phyloP scores from a whole-genome alignment of 2,113 vertebrate genomes.

The Chaetorhynchus papuensis region DNA sequence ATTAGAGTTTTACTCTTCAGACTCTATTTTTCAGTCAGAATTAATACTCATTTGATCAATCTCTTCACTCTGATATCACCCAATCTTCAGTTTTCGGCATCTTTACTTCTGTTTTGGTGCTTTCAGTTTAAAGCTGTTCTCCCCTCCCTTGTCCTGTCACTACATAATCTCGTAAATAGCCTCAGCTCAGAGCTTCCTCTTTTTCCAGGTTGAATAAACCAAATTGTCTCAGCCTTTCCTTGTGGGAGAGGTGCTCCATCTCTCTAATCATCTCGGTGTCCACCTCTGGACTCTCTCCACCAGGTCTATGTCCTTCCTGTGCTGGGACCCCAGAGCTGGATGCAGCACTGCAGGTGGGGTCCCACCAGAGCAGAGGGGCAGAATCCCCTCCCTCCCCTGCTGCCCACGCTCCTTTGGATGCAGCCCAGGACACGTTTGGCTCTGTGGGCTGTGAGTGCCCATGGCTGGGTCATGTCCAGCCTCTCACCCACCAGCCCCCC shows the following conservation, averaged over 20 bases:
- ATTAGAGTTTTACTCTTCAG: background rate
- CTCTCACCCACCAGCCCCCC: background rate
- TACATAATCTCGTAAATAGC: background rate
- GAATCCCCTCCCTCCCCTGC: background rate
- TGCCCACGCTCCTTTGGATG: background rate
- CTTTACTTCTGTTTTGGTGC: background rate
- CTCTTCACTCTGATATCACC: background rate
- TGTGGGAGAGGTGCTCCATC: fast-evolving
- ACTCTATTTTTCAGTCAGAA: background rate
- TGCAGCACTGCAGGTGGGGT: background rate
- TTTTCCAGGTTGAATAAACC: background rate
- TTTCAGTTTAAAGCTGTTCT: background rate
- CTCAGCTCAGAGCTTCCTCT: background rate
- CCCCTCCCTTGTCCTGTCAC: background rate
- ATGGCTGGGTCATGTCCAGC: background rate
- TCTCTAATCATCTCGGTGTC: background rate
- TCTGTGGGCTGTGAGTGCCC: background rate
- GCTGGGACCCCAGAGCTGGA: background rate
- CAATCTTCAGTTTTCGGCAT: background rate
- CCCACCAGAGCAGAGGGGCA: background rate
- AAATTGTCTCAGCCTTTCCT: background rate
- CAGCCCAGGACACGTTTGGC: fast-evolving
- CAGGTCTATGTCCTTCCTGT: background rate
- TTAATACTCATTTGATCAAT: background rate
- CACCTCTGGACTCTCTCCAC: fast-evolving